Evolutionary conservation across 2,113 vertebrate species (phyloP).

Genomic region (Datnioides undecimradiatus): DNA sequence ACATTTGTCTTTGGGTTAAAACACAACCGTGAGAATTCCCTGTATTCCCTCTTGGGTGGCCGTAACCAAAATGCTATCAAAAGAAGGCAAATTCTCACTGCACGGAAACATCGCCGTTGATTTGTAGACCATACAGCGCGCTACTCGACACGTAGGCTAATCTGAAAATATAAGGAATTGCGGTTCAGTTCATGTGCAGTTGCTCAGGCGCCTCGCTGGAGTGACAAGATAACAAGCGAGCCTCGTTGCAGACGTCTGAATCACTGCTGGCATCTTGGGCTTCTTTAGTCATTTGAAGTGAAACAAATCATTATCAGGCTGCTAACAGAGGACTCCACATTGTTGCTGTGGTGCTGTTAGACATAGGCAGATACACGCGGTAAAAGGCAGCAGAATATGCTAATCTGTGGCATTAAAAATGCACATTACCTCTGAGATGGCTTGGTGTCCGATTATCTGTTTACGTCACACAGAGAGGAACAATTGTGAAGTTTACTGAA

Average conservation of each 20-base stretch:
- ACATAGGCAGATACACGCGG: not conserved
- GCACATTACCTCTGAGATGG: not conserved
- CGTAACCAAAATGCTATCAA: not conserved
- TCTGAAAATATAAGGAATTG: not conserved
- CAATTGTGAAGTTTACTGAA: not conserved
- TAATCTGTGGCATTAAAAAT: not conserved
- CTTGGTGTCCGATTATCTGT: not conserved
- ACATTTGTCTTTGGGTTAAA: not conserved
- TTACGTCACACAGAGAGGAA: not conserved
- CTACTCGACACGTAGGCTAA: no score
- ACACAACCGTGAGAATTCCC: not conserved
- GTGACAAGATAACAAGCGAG: not conserved
- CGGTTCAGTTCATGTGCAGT: not conserved
- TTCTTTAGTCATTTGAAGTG: not conserved
- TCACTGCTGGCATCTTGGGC: not conserved
- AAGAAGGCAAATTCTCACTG: not conserved
- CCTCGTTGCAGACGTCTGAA: not conserved
- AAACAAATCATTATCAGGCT: not conserved
- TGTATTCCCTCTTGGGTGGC: conserved; percentile 1
- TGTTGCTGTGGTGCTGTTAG: not conserved
- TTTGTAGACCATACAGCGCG: no score
- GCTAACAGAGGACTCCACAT: not conserved
- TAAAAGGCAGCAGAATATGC: not conserved
- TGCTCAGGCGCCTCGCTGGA: not conserved
- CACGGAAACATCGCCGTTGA: not conserved